Evolutionary conservation across 2,888 invertebrate genomes (phyloP).

Genomic region (Beris chalybata): DNA sequence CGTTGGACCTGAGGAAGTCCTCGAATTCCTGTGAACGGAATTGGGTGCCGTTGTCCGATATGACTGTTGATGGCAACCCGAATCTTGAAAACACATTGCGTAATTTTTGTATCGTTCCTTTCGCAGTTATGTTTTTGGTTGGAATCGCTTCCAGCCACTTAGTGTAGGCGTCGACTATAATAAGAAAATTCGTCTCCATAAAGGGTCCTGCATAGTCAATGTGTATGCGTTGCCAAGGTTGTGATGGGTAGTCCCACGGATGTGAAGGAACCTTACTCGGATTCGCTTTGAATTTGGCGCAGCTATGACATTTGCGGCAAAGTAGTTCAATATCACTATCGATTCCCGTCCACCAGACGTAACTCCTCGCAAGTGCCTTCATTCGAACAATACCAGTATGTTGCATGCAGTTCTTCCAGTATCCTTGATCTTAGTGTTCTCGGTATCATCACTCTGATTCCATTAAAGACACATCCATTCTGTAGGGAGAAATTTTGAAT

Average conservation of each 20-base stretch:
- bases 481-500: conserved; percentile 30
- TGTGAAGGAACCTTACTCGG: conserved; percentile 35
- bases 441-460: conserved; percentile 33
- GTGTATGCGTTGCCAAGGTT: no score
- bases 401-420: conserved; percentile 36
- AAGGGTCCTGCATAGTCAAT: no score
- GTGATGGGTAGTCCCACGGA: neutral
- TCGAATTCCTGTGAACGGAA: no score
- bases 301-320: conserved; percentile 25
- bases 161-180: no score
- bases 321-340: conserved; percentile 40
- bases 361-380: conserved; percentile 40
- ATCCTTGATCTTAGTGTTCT: conserved; percentile 24
- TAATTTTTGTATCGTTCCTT: no score
- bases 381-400: conserved; percentile 38
- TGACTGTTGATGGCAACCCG: no score
- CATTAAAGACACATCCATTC: conserved; percentile 29
- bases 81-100: no score
- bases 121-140: no score
- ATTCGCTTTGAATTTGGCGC: conserved; percentile 18
- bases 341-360: conserved; percentile 43
- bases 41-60: no score
- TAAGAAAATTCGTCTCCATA: no score
- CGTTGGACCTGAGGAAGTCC: no score
- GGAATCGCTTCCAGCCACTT: no score